Percentiles rank a stretch among this genome's conserved stretches.
phyloP scores from a whole-genome alignment of 2,113 vertebrate species.

The Dasypus novemcinctus region DNA sequence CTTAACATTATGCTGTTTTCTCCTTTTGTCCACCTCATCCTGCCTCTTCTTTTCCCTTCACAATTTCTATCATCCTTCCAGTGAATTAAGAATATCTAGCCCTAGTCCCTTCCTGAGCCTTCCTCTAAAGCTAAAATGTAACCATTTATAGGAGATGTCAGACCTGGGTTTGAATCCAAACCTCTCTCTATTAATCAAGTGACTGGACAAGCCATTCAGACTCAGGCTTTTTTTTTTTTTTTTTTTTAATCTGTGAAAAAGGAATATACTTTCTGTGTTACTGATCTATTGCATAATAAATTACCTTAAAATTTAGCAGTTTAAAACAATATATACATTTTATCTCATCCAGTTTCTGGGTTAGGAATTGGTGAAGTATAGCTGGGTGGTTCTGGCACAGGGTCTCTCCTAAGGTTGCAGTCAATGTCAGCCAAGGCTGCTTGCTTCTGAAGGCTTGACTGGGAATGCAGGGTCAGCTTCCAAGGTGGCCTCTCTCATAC shows the following conservation, averaged over 20 bases:
- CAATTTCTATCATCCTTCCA: neutral
- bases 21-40: neutral
- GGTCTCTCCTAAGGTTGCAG: neutral
- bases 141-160: neutral
- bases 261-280: neutral
- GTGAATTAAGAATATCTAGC: neutral
- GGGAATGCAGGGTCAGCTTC: neutral
- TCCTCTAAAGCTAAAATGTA: neutral
- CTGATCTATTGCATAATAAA: neutral
- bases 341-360: neutral
- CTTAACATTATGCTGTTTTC: neutral
- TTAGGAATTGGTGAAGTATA: neutral
- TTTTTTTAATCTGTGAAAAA: neutral
- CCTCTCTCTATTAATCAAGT: neutral
- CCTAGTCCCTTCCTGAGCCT: neutral
- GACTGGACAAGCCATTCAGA: neutral
- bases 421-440: neutral
- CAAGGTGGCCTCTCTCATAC: neutral
- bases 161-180: neutral
- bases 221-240: neutral
- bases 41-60: neutral
- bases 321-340: neutral
- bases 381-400: neutral
- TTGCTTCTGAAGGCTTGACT: neutral
- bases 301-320: neutral